Evolutionary conservation across 1,140 invertebrate genomes (phyloP).

Genomic region (Pachypsylla venusta): DNA sequence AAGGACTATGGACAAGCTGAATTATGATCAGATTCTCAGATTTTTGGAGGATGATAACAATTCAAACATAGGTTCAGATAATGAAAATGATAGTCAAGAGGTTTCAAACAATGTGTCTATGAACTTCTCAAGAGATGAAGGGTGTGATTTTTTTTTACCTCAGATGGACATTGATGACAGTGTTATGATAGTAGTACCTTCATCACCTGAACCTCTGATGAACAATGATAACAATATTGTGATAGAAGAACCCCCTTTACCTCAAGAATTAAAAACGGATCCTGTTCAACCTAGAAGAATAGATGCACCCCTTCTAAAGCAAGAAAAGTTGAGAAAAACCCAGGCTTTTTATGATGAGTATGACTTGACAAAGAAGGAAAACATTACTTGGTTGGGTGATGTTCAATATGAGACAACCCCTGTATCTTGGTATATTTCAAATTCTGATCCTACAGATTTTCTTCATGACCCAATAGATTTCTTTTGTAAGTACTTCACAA

Average conservation of each 20-base stretch:
- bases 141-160: neutral
- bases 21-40: no score
- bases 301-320: neutral
- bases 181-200: no score
- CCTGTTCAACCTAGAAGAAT: no score
- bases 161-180: neutral
- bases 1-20: no score
- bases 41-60: neutral
- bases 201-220: no score
- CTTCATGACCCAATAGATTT: neutral
- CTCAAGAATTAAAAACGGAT: no score
- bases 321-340: neutral
- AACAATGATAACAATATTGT: no score
- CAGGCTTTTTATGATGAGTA: neutral
- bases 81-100: neutral
- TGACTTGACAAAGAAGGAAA: conserved; percentile 1
- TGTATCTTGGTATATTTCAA: neutral
- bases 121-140: neutral
- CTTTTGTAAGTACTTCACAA: neutral
- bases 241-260: no score
- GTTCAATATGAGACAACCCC: neutral
- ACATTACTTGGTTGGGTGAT: neutral
- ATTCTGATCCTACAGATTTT: neutral
- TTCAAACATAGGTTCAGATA: neutral
- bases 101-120: neutral